Evolutionary conservation across 1,140 invertebrate genomes (phyloP), one percentile per base, ranked within the genome.

Genomic region (Kradibia gibbosae): DNA sequence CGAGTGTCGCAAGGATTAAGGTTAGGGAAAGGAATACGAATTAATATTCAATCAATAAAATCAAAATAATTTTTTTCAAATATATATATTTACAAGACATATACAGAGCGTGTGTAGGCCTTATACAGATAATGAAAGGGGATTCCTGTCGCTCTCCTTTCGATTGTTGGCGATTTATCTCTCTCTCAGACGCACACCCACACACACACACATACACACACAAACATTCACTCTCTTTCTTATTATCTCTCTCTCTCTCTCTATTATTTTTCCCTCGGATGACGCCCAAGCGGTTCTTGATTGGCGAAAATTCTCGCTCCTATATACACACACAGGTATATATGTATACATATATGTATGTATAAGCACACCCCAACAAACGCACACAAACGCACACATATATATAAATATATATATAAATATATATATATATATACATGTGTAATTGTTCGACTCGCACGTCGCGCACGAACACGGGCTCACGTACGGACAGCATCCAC

Each of bases 21-120:
- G 31, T 53, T 53, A 3, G n/a, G 20, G 28, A 7, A 71, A 17
- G 42, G 15, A 5, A n/a, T 5, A 4, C 2, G 22, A 73, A 25
- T n/a, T 48, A 73, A 3, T 75, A 5, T 78, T 82, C 78, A 72
- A 78, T 79, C 81, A 65, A 78, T 83, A 72, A 65, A 28, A 83
- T 55, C 78, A 72, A 3, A 45, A 81, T 76, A 82, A 86, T 87
- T 87, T 89, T 86, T 88, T 87, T 90, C 86, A 89, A 88, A 87
- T 91, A 88, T 90, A 87, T 87, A 90, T 91, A 91, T 91, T 91
- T 91, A 91, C 90, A 91, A 91, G 89, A 91, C 90, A 91, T 91
- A 90, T 91, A 91, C 90, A 91, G 88, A 90, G 87, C 87, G 87
- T 91, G 86, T 85, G 86, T 85, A 87, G 86, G 85, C 85, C 86